Percentiles rank a stretch among this genome's conserved stretches.
Evolutionary conservation across 2,113 vertebrate species (phyloP).

Genomic region (Menidia beryllina): DNA sequence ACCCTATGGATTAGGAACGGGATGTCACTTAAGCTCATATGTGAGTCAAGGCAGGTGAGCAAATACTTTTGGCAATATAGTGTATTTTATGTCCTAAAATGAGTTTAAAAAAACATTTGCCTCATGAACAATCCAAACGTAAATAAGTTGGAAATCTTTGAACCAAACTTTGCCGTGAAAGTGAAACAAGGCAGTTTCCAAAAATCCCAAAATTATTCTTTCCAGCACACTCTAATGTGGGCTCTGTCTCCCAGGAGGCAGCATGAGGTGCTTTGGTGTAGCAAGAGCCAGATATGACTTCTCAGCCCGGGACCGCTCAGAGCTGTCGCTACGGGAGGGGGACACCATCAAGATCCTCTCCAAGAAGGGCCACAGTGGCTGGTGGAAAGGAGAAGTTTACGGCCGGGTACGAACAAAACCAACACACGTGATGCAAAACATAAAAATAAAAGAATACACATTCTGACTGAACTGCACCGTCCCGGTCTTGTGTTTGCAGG

Average conservation of each 20-base stretch:
- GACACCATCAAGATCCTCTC: conserved; percentile 92
- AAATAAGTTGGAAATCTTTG: not conserved
- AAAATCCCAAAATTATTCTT: not conserved
- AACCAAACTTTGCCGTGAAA: not conserved
- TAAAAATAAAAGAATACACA: no score
- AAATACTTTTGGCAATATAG: no score
- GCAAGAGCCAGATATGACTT: conserved; percentile 92
- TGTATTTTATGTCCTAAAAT: no score
- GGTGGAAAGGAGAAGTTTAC: conserved; percentile 96
- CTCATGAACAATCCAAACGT: not conserved
- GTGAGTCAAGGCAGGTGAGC: no score
- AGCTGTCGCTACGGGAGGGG: conserved; percentile 89
- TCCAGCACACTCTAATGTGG: conserved; percentile 8
- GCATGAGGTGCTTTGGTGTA: conserved; percentile 81
- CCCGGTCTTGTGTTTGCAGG: conserved; percentile 70
- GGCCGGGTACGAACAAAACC: conserved; percentile 87
- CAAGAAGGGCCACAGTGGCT: conserved; percentile 90
- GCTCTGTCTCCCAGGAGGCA: conserved; percentile 74
- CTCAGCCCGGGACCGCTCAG: conserved; percentile 89
- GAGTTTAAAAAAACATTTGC: no score
- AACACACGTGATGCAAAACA: no score
- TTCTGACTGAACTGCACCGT: not conserved
- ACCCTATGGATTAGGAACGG: no score
- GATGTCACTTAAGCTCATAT: no score
- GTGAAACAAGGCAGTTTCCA: not conserved